These are phyloP conservation scores for Mus pahari DNA, from an alignment of 2,113 vertebrate genomes.

Conservation along the genomic window DNA sequence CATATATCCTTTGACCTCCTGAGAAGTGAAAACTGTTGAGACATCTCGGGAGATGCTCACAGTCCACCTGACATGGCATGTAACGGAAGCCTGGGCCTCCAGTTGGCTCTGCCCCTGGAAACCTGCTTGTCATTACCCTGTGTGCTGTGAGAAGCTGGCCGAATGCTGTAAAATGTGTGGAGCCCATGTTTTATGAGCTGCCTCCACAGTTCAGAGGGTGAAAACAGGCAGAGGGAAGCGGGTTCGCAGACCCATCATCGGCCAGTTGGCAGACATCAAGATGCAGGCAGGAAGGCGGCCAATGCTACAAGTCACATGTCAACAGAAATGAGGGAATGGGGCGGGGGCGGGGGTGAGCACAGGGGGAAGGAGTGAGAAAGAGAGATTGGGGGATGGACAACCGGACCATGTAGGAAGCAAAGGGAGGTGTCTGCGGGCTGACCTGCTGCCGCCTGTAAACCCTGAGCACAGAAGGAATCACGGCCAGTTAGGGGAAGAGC, in stretches of 20 bases:
- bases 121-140: neutral
- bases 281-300: neutral
- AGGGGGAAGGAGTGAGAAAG: too few relatives aligned
- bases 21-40: neutral
- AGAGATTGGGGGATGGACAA: too few relatives aligned
- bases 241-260: neutral
- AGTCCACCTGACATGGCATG: neutral
- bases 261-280: neutral
- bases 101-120: neutral
- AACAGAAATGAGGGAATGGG: neutral
- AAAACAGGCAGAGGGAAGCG: neutral
- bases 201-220: neutral
- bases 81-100: neutral
- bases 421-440: rapidly evolving
- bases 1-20: neutral
- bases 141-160: neutral
- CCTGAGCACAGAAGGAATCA: neutral
- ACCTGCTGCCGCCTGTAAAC: rapidly evolving
- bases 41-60: neutral
- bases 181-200: neutral
- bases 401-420: too few relatives aligned
- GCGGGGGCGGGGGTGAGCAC: too few relatives aligned
- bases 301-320: neutral
- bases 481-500: neutral
- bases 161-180: neutral